A percentile compares a stretch with the other conserved stretches of the same genome.
These are phyloP conservation scores for Chironex yamaguchii DNA, from an alignment of 30 jellyfish, hydroid and myxozoan species.

Conservation along the genomic window DNA sequence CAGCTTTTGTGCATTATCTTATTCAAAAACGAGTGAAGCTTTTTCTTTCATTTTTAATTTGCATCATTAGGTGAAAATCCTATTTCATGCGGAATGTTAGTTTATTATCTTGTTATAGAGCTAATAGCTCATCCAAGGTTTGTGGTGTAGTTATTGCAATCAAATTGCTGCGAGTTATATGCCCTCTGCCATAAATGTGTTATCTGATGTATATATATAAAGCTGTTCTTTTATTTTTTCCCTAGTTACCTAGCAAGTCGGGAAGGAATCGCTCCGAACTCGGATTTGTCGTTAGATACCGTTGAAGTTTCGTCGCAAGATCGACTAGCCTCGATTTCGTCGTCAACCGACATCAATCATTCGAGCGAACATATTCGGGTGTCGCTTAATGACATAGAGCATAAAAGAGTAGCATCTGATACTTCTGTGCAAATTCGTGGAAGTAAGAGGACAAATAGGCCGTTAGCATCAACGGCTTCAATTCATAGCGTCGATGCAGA, in stretches of 20 bases:
- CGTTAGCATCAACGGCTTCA: constrained; percentile 25
- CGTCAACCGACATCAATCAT: neutral
- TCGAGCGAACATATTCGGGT: neutral
- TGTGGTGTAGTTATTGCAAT: too few relatives aligned
- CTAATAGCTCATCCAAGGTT: too few relatives aligned
- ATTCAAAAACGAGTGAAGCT: too few relatives aligned
- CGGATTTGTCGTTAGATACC: constrained; percentile 67
- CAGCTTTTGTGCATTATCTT: too few relatives aligned
- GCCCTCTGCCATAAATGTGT: too few relatives aligned
- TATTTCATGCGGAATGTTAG: too few relatives aligned
- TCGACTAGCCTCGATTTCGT: neutral
- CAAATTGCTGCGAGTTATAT: too few relatives aligned
- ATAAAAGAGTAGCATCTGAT: neutral
- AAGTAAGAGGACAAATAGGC: neutral
- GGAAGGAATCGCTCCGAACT: constrained; percentile 53
- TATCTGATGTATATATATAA: neutral
- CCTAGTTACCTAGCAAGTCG: neutral
- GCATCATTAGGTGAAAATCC: too few relatives aligned
- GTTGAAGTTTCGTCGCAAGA: constrained; percentile 67
- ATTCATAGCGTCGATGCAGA: constrained; percentile 83
- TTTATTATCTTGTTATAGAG: too few relatives aligned
- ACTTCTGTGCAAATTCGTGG: neutral
- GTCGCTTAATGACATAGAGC: neutral
- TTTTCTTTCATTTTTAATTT: too few relatives aligned
- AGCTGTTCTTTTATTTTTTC: neutral